A percentile compares a stretch with the other conserved stretches of the same genome.
These are phyloP conservation scores for Rhogogaster chlorosoma DNA, from an alignment of 2,888 invertebrate genomes.

Conservation along the genomic window DNA sequence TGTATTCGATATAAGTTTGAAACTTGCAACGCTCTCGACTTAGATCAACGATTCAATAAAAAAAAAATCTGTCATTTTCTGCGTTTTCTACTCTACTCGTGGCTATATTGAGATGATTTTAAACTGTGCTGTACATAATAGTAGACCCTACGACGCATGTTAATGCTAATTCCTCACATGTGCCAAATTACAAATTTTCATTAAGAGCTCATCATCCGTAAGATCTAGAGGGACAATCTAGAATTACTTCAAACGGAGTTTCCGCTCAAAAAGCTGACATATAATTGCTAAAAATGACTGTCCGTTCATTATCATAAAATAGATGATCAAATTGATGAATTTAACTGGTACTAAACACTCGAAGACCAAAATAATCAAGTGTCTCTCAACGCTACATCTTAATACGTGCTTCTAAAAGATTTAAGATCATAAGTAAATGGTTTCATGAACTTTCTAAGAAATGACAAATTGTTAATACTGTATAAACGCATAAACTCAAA, in stretches of 20 bases:
- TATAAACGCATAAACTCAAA: neutral
- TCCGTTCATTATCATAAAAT: neutral
- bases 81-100: conserved; percentile 73
- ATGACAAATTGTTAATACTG: neutral
- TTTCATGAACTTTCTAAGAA: neutral
- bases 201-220: neutral
- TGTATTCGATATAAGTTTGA: conserved; percentile 10
- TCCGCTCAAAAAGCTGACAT: neutral
- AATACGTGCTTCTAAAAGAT: neutral
- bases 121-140: conserved; percentile 64
- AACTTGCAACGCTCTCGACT: conserved; percentile 30
- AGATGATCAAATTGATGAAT: neutral
- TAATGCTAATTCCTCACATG: conserved; percentile 42
- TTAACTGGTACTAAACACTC: neutral
- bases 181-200: conserved; percentile 33
- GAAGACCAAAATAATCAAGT: neutral
- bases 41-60: conserved; percentile 54
- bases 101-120: conserved; percentile 71
- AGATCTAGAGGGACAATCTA: neutral
- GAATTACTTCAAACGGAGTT: neutral
- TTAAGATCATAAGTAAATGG: neutral
- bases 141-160: conserved; percentile 48
- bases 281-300: neutral
- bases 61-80: conserved; percentile 64
- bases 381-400: neutral